Evolutionary conservation across 2,888 invertebrate genomes (phyloP), one percentile per base, ranked within the genome.

Genomic region (Tenthredo notha): DNA sequence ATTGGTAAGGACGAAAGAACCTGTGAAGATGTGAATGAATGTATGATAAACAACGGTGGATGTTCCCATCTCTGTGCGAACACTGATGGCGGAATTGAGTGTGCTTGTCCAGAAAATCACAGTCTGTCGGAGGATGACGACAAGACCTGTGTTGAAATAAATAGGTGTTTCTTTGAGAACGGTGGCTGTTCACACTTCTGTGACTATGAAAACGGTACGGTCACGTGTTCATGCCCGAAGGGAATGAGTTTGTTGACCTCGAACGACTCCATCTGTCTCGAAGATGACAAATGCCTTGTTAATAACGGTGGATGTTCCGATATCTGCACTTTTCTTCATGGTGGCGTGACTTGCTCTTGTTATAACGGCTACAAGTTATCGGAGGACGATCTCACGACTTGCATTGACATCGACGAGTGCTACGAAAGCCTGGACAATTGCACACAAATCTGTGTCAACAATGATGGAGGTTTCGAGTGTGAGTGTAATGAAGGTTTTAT

Each of bases 131-230:
- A 92, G 40, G 93, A 93, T 72, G 92, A 92, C 65, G 88, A 89
- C 0, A 92, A 90, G 72, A 91, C 91, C 0, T 94, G 94, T 85
- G 89, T 92, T 0, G 94, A 95, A 90, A 92, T 95, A 9, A 95
- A 96, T 89, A 95, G 95, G 87, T 95, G 95, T 87, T 88, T 93
- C 21, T 89, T 92, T 37, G 90, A 92, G 25, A 94, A 94, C 58
- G 94, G 94, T 54, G 95, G 95, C 21, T 96, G 96, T 85, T 94
- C 94, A 0, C 94, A 95, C 84, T 93, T 94, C 82, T 96, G 96
- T 89, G 92, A 94, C 74, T 94, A 95, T 84, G 92, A 93, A 7
- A 94, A 94, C n/a, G 95, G 94, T 0, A 93, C 94, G 29, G 91
- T 92, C 15, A 90, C 91, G 74, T 96, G 96, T 87, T 91, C 93